Evolutionary conservation across 1,140 invertebrate species (phyloP).

Genomic region (Centruroides vittatus): DNA sequence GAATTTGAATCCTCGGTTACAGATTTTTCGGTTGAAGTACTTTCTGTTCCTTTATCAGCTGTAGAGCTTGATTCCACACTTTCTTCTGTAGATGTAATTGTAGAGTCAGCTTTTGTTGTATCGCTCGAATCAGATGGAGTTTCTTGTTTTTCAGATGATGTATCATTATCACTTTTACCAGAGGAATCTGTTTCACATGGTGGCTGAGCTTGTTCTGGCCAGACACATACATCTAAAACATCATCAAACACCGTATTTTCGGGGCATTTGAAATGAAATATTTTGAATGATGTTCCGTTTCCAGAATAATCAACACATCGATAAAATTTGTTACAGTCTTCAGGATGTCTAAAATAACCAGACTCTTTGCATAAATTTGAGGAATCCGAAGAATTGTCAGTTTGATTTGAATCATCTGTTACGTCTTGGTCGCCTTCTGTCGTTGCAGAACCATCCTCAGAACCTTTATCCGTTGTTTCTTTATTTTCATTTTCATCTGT

Average conservation of each 20-base stretch:
- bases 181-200: conserved; percentile 23
- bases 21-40: too few species aligned
- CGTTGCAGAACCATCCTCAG: neutral
- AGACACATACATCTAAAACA: conserved; percentile 20
- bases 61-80: too few species aligned
- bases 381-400: too few species aligned
- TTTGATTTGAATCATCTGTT: neutral
- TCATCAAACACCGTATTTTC: conserved; percentile 26
- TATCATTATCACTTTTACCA: conserved; percentile 31
- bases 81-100: too few species aligned
- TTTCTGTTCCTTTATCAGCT: too few species aligned
- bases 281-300: conserved; percentile 34
- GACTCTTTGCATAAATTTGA: conserved; percentile 30
- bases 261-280: conserved; percentile 28
- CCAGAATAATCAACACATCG: conserved; percentile 46
- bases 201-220: conserved; percentile 15
- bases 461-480: neutral
- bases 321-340: conserved; percentile 37
- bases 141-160: neutral
- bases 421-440: neutral
- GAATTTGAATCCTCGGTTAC: too few species aligned
- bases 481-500: too few species aligned
- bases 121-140: neutral
- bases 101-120: too few species aligned
- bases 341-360: conserved; percentile 48